Evolutionary conservation across 2,797 vertebrate species (phyloP).

Genomic region (Oreonectes daqikongensis): DNA sequence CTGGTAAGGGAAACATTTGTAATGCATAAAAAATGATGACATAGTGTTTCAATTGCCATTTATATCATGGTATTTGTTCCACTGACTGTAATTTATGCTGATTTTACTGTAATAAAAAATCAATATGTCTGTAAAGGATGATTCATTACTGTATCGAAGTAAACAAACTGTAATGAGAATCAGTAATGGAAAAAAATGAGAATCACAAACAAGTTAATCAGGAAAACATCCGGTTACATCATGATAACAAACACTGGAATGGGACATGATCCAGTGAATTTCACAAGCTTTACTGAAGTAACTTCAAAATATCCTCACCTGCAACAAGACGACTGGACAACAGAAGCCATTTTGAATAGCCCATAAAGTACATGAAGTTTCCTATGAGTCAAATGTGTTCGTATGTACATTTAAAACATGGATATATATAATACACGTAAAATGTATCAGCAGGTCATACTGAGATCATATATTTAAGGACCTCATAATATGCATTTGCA

Average conservation of each 20-base stretch:
- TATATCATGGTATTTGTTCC: not conserved
- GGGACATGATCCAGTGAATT: no score
- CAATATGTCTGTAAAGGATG: not conserved
- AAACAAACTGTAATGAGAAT: slow-evolving; percentile 22
- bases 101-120: not conserved
- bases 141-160: not conserved
- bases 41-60: not conserved
- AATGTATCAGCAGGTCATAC: not conserved
- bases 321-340: slow-evolving; percentile 82
- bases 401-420: slow-evolving; percentile 1
- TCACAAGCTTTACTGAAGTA: not conserved
- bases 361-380: slow-evolving; percentile 87
- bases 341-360: slow-evolving; percentile 85
- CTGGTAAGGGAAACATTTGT: not conserved
- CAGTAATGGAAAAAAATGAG: slow-evolving; percentile 9
- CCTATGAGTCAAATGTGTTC: slow-evolving; percentile 64
- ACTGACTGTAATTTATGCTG: not conserved
- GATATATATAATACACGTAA: not conserved
- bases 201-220: not conserved
- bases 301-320: slow-evolving; percentile 67
- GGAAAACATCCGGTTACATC: not conserved
- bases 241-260: not conserved
- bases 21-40: not conserved
- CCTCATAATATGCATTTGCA: not conserved
- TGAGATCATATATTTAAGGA: not conserved